Percentiles rank a stretch among this genome's conserved stretches.
Evolutionary conservation across 2,113 vertebrate genomes (phyloP).

Genomic region (Zosterops borbonicus): DNA sequence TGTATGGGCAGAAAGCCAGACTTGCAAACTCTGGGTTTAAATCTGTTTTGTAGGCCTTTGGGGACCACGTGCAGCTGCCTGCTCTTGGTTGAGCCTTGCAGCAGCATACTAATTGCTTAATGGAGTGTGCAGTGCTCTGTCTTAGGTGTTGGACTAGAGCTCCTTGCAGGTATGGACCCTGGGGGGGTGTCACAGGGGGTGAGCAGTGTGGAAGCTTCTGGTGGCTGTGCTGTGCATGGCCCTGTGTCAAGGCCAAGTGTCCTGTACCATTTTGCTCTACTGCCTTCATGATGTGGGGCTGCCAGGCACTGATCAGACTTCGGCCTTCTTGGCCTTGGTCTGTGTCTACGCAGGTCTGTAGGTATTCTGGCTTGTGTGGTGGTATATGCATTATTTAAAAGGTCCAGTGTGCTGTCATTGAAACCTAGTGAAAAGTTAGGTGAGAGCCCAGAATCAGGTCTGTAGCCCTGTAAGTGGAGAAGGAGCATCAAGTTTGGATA

Average conservation of each 20-base stretch:
- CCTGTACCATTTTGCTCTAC: background rate
- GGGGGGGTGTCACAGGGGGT: background rate
- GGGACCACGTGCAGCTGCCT: constrained; percentile 20
- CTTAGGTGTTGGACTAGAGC: background rate
- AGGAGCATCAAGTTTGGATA: background rate
- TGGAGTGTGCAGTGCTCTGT: background rate
- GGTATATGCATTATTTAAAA: background rate
- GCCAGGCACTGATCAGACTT: background rate
- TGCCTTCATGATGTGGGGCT: background rate
- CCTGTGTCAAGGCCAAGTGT: background rate
- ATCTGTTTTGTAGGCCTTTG: constrained; percentile 21
- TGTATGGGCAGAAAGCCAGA: constrained; percentile 31
- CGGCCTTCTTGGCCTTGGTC: background rate
- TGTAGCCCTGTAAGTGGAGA: background rate
- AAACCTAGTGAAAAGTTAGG: background rate
- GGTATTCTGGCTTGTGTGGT: rapidly evolving
- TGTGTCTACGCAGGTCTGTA: background rate
- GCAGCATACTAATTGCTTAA: background rate
- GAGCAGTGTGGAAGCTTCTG: background rate
- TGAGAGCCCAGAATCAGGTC: background rate
- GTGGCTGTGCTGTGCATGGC: background rate
- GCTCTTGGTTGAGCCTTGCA: background rate
- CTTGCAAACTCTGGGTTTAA: background rate
- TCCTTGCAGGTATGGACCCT: background rate
- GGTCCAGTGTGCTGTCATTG: background rate